Evolutionary conservation across 2,113 vertebrate genomes (phyloP).

Genomic region (Calyptommatus sinebrachiatus): DNA sequence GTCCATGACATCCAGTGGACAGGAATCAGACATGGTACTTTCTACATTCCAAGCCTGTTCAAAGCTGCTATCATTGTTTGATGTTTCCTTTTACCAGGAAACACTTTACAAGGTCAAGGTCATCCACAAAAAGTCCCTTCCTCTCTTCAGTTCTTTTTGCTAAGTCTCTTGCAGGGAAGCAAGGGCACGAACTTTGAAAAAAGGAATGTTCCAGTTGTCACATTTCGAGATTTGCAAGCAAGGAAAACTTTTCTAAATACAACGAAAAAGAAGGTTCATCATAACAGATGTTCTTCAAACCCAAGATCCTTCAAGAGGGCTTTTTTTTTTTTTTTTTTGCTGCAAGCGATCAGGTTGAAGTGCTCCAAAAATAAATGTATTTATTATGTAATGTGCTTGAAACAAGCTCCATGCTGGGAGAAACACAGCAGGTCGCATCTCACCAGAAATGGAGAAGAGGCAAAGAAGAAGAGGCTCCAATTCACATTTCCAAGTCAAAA

Average conservation of each 20-base stretch:
- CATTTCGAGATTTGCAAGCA: not conserved
- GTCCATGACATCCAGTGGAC: too few relatives aligned
- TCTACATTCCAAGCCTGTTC: not conserved
- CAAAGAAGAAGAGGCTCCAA: slow-evolving; percentile 4
- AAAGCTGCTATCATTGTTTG: too few relatives aligned
- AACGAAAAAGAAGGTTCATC: not conserved
- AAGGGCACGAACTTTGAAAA: too few relatives aligned
- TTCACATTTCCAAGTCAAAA: slow-evolving; percentile 12
- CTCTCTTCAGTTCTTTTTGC: too few relatives aligned
- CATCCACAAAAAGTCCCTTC: too few relatives aligned
- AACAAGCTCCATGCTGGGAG: not conserved
- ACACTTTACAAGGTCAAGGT: too few relatives aligned
- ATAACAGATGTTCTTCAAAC: not conserved
- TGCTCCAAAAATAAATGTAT: not conserved
- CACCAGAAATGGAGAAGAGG: not conserved
- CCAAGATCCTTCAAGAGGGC: not conserved
- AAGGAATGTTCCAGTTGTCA: too few relatives aligned
- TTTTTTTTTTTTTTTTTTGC: not conserved
- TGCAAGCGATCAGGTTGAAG: slow-evolving; percentile 26
- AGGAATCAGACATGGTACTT: not conserved
- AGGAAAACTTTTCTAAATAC: not conserved
- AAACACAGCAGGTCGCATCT: not conserved
- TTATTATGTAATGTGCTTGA: not conserved
- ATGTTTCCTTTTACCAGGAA: too few relatives aligned
- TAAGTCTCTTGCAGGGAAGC: too few relatives aligned